Conservation (phyloP, 2,797 vertebrate species). For the Phataginus tricuspis region DNA sequence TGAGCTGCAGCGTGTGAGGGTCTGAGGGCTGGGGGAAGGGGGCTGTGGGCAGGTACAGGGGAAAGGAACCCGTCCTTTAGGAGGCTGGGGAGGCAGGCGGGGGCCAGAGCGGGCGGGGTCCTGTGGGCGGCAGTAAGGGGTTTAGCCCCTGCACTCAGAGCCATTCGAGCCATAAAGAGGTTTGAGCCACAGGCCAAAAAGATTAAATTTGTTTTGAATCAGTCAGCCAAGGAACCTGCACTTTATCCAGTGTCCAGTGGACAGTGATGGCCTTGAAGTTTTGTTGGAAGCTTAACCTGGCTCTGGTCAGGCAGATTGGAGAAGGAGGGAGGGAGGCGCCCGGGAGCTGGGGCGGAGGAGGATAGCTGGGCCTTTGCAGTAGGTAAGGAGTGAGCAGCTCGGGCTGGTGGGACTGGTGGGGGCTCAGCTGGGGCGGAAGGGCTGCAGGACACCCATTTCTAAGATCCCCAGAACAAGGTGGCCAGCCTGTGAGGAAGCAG, state of each 20-base stretch:
- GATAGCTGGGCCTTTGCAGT: neutral
- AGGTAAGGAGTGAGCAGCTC: accelerated
- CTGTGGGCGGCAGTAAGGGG: neutral
- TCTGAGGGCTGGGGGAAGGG: neutral
- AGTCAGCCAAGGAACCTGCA: neutral
- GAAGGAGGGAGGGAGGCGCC: neutral
- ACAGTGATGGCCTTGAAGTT: neutral
- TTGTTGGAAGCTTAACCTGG: neutral
- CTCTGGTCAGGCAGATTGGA: neutral
- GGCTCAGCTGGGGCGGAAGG: neutral
- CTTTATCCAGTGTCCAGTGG: neutral
- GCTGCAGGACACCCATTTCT: neutral
- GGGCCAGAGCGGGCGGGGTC: neutral
- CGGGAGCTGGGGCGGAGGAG: neutral
- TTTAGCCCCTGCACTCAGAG: neutral
- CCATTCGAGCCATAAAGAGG: accelerated
- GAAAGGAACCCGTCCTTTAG: too few relatives aligned
- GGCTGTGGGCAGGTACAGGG: neutral
- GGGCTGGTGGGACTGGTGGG: neutral
- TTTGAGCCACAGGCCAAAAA: neutral
- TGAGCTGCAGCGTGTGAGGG: neutral
- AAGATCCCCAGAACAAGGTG: neutral
- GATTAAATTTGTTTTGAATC: neutral
- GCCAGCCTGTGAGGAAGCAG: neutral
- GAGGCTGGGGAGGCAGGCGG: neutral